Conservation (phyloP, 2,797 vertebrate species). For the Pangasius djambal region DNA sequence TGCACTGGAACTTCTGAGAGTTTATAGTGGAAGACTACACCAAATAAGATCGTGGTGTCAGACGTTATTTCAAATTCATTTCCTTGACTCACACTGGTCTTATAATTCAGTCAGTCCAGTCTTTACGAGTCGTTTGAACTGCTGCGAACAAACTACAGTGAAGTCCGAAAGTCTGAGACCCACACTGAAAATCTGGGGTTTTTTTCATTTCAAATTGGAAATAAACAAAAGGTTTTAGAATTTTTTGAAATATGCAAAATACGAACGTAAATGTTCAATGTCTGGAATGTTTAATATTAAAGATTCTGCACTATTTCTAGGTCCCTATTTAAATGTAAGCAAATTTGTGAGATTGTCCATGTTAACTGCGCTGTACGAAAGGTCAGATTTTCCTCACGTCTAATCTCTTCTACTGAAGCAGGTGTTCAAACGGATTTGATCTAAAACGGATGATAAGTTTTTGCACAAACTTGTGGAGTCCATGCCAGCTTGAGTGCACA, state of each 20-base stretch:
- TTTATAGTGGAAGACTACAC: not conserved
- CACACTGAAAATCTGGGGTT: not conserved
- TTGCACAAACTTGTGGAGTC: too few species aligned
- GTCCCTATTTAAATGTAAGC: too few species aligned
- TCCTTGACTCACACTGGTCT: not conserved
- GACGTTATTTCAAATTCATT: not conserved
- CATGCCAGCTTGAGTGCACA: too few species aligned
- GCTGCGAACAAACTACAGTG: not conserved
- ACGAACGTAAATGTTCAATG: too few species aligned
- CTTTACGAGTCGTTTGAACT: not conserved
- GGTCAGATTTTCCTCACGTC: too few species aligned
- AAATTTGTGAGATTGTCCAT: too few species aligned
- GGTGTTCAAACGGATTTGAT: too few species aligned
- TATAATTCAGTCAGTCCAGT: not conserved
- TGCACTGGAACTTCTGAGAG: not conserved
- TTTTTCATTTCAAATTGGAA: not conserved
- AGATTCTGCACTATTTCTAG: too few species aligned
- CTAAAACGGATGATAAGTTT: too few species aligned
- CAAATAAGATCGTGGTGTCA: not conserved
- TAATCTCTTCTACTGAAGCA: too few species aligned
- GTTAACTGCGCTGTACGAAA: too few species aligned
- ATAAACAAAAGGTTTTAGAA: not conserved
- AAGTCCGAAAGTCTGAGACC: not conserved
- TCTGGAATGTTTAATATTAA: too few species aligned
- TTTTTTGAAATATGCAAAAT: not conserved